Percentiles rank a stretch among this genome's conserved stretches.
phyloP scores from a whole-genome alignment of 2,797 vertebrate genomes.

The Anisognathus igniventris region DNA sequence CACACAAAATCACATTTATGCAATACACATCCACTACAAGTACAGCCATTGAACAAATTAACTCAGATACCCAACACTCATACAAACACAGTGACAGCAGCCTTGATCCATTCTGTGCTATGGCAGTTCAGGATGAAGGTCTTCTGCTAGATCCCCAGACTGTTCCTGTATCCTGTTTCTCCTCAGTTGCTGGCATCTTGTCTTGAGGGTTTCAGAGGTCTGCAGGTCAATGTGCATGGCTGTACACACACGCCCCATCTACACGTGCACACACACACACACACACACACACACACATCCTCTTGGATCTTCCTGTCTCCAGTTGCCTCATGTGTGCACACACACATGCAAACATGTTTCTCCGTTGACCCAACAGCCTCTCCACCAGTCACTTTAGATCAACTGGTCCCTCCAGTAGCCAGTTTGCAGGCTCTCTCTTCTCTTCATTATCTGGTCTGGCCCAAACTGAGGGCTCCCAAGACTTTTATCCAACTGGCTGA shows the following conservation, averaged over 20 bases:
- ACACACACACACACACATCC: too few relatives aligned
- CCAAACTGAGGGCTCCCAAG: background rate
- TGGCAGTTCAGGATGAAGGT: background rate
- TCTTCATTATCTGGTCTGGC: background rate
- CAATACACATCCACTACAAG: background rate
- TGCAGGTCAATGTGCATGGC: background rate
- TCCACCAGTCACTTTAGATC: background rate
- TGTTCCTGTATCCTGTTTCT: background rate
- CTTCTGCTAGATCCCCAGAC: background rate
- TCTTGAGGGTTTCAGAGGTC: background rate
- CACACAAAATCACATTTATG: background rate
- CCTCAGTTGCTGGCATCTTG: background rate
- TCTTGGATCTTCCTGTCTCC: background rate
- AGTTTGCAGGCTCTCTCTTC: background rate
- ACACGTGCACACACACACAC: too few relatives aligned
- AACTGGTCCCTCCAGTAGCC: background rate
- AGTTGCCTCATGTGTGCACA: accelerated
- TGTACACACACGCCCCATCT: accelerated
- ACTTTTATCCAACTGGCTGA: background rate
- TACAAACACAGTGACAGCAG: background rate
- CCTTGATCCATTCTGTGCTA: background rate
- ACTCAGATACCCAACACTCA: background rate
- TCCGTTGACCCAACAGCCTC: background rate
- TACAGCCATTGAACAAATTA: background rate
- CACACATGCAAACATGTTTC: background rate